Evolutionary conservation across 2,113 vertebrate species (phyloP).

Genomic region (Dolichotis patagonum): DNA sequence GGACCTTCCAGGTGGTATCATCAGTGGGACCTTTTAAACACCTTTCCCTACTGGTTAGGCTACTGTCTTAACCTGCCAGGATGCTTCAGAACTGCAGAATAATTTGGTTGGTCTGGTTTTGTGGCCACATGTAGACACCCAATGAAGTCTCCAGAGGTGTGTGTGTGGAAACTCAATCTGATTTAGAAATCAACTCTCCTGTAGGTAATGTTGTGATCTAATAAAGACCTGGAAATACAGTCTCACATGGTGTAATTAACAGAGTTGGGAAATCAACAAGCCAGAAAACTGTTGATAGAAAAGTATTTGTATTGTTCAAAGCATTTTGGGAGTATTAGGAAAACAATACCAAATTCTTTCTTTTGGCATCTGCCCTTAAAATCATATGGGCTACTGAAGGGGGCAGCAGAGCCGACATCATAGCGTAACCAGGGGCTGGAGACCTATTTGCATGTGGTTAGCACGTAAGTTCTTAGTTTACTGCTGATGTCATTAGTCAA

Average conservation of each 20-base stretch:
- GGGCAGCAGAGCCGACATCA: slow-evolving; percentile 84
- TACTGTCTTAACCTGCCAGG: slow-evolving; percentile 75
- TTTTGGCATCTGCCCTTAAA: slow-evolving; percentile 67
- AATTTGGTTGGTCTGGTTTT: slow-evolving; percentile 73
- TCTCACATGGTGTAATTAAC: slow-evolving; percentile 77
- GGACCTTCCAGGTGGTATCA: slow-evolving; percentile 70
- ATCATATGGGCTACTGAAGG: slow-evolving; percentile 79
- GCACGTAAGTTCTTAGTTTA: slow-evolving; percentile 77
- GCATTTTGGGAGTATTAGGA: slow-evolving; percentile 76
- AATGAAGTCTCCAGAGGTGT: slow-evolving; percentile 49
- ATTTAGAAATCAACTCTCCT: slow-evolving; percentile 80
- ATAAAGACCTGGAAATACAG: slow-evolving; percentile 81
- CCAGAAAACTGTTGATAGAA: slow-evolving; percentile 80
- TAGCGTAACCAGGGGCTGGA: slow-evolving; percentile 77
- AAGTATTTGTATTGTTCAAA: slow-evolving; percentile 82
- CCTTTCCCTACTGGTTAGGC: slow-evolving; percentile 61
- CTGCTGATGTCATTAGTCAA: slow-evolving; percentile 85
- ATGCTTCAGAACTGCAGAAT: slow-evolving; percentile 59
- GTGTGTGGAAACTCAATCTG: slow-evolving; percentile 77
- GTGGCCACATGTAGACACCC: slow-evolving; percentile 70
- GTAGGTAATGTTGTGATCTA: slow-evolving; percentile 80
- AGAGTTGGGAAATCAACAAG: slow-evolving; percentile 78
- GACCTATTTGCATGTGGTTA: slow-evolving; percentile 83
- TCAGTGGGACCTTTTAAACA: slow-evolving; percentile 75
- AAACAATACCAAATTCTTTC: slow-evolving; percentile 82